Conservation (phyloP, 2,888 invertebrate genomes). For the Pammene fasciana region DNA sequence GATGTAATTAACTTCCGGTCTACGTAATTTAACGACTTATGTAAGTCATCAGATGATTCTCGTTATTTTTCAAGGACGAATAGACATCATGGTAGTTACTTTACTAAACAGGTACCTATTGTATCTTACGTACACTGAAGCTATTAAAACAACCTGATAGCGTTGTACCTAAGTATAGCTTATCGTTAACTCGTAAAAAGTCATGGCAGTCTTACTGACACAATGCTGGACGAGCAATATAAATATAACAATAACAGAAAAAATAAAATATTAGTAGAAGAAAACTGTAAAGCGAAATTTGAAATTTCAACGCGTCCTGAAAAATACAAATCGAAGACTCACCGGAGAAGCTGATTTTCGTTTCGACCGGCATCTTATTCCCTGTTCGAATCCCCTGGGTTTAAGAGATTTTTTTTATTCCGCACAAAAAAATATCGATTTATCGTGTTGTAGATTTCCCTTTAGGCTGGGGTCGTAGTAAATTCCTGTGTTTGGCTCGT, state of each 20-base stretch:
- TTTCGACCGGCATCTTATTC: slow-evolving; percentile 76
- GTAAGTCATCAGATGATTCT: slow-evolving; percentile 31
- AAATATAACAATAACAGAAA: neutral
- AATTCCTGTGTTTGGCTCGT: slow-evolving; percentile 43
- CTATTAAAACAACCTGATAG: slow-evolving; percentile 9
- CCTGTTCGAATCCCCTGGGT: slow-evolving; percentile 30
- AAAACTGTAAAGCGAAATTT: slow-evolving; percentile 12
- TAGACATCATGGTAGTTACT: slow-evolving; percentile 16
- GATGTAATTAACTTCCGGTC: slow-evolving; percentile 24
- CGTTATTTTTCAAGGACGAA: slow-evolving; percentile 24
- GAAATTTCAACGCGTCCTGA: neutral
- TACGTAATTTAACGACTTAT: slow-evolving; percentile 25
- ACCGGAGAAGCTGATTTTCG: slow-evolving; percentile 81
- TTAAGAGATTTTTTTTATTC: slow-evolving; percentile 33
- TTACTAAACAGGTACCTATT: slow-evolving; percentile 20
- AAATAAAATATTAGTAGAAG: neutral
- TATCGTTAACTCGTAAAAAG: slow-evolving; percentile 15
- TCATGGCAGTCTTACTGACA: neutral
- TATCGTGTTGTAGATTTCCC: slow-evolving; percentile 39
- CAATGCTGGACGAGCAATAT: slow-evolving; percentile 6
- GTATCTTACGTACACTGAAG: neutral
- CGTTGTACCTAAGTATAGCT: neutral
- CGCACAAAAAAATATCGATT: slow-evolving; percentile 31
- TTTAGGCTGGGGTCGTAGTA: slow-evolving; percentile 39
- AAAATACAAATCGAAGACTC: slow-evolving; percentile 53